Base-by-base conservation (phyloP, 2,113 vertebrate genomes). In the Plotosus lineatus region DNA sequence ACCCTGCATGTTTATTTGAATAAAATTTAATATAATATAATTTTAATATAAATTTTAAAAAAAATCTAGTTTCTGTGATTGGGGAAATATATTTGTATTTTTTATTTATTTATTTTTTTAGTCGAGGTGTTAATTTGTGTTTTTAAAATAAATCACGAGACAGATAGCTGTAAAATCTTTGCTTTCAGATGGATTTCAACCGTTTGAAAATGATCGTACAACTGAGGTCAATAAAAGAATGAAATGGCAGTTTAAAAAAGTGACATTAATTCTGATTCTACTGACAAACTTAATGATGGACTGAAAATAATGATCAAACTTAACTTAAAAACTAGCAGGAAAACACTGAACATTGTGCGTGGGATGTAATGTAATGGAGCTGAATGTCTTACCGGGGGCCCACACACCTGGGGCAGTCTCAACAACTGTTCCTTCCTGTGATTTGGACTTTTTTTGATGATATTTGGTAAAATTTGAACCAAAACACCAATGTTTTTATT, bases 1-100 rank as follows among this genome's bases (percentile, higher is more conserved):
- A 36, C 33, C 53, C 10, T 82, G 80, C 80, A 82, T 82, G 80
- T 26, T 68, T 68, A 48, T 66, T 82, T 68, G 23, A 75, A 26
- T 36, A 9, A 36, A 56, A 38, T 11, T 28, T 23, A 36, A 42
- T 53, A n/a, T n/a, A n/a, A n/a, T n/a, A n/a, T n/a, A n/a, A n/a
- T n/a, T n/a, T n/a, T n/a, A n/a, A n/a, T n/a, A n/a, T n/a, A n/a
- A 42, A 68, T 4, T 14, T 42, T 12, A n/a, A 68, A 10, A n/a
- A 10, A 17, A 23, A 21, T 36, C 3, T n/a, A n/a, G 38, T 63
- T 36, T 65, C 58, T 60, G 6, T 11, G 36, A 44, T 69, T 44
- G 12, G 23, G 38, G 38, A 42, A 68, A 42, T n/a, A 14, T n/a
- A 21, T 9, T 26, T 58, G 58, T 11, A 50, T n/a, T n/a, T n/a